Percentiles rank a stretch among this genome's conserved stretches.
These are phyloP conservation scores for Bellardia pandia DNA, from an alignment of 2,888 invertebrate species.

Conservation along the genomic window DNA sequence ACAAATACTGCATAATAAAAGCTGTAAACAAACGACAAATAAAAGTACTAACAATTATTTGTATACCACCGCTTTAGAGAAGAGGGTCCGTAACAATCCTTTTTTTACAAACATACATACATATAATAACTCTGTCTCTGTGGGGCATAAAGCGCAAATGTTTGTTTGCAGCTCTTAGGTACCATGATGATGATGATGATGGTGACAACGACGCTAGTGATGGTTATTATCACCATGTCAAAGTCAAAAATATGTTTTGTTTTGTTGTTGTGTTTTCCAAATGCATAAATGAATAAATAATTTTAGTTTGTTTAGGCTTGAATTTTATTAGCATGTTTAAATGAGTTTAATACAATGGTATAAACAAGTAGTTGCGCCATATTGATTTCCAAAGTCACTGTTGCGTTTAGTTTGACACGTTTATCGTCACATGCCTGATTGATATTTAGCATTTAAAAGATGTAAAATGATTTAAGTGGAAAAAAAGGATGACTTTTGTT, in stretches of 20 bases:
- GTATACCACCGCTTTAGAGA: conserved; percentile 31
- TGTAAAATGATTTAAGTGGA: conserved; percentile 49
- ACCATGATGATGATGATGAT: conserved; percentile 3
- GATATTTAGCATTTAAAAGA: conserved; percentile 59
- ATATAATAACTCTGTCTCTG: neutral
- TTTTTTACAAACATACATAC: conserved; percentile 18
- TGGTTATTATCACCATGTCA: conserved; percentile 72
- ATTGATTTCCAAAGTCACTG: conserved; percentile 54
- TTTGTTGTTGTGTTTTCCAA: conserved; percentile 24
- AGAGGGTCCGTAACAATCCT: conserved; percentile 16
- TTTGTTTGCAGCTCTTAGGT: conserved; percentile 23
- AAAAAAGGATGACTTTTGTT: conserved; percentile 48
- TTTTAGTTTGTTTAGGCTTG: conserved; percentile 59
- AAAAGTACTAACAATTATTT: conserved; percentile 63
- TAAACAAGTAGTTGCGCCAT: conserved; percentile 31
- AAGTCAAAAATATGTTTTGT: conserved; percentile 55
- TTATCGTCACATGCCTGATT: conserved; percentile 70
- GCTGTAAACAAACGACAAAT: conserved; percentile 10
- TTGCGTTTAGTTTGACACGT: conserved; percentile 70
- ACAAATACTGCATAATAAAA: conserved; percentile 68
- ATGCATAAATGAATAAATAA: conserved; percentile 68
- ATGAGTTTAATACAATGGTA: conserved; percentile 22
- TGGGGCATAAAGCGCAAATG: neutral
- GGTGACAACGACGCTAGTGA: conserved; percentile 22
- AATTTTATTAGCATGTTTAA: conserved; percentile 47